These are phyloP conservation scores for Pseudochirops corinnae DNA, from an alignment of 2,797 vertebrate species.

Conservation along the genomic window DNA sequence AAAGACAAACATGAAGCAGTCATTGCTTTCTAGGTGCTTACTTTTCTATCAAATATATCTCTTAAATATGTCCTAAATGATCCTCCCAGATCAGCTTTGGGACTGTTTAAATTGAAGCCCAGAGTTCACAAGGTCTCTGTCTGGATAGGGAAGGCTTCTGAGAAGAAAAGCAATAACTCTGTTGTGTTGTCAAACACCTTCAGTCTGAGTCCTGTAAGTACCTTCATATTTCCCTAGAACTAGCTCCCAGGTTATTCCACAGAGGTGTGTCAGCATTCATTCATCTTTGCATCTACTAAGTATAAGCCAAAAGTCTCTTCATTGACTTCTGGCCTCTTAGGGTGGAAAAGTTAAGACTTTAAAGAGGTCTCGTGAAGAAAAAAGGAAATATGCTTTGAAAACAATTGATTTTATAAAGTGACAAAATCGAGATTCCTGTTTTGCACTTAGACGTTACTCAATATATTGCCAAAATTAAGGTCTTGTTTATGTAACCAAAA, in stretches of 20 bases:
- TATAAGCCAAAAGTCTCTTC: neutral
- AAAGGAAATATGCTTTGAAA: neutral
- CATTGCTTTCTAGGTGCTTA: neutral
- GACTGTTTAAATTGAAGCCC: neutral
- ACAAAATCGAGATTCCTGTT: neutral
- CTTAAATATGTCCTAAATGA: neutral
- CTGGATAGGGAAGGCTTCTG: neutral
- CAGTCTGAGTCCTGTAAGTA: slow-evolving; percentile 3
- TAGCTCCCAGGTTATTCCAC: neutral
- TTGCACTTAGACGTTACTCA: neutral
- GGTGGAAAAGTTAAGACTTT: slow-evolving; percentile 21
- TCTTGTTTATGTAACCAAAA: neutral
- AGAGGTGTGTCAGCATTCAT: neutral
- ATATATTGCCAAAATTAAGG: neutral
- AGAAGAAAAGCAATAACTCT: slow-evolving; percentile 32
- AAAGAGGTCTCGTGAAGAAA: neutral
- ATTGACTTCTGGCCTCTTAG: slow-evolving; percentile 4
- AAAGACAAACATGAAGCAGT: neutral
- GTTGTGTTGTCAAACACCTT: neutral
- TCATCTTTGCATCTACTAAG: neutral
- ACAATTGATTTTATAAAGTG: slow-evolving; percentile 1
- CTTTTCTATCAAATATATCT: neutral
- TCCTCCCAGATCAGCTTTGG: neutral
- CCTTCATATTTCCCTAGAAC: neutral
- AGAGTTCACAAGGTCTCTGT: neutral